Percentiles rank a stretch among this genome's conserved stretches.
These are phyloP conservation scores for Loris lydekkerianus DNA, from an alignment of 2,797 vertebrate species.

Conservation along the genomic window DNA sequence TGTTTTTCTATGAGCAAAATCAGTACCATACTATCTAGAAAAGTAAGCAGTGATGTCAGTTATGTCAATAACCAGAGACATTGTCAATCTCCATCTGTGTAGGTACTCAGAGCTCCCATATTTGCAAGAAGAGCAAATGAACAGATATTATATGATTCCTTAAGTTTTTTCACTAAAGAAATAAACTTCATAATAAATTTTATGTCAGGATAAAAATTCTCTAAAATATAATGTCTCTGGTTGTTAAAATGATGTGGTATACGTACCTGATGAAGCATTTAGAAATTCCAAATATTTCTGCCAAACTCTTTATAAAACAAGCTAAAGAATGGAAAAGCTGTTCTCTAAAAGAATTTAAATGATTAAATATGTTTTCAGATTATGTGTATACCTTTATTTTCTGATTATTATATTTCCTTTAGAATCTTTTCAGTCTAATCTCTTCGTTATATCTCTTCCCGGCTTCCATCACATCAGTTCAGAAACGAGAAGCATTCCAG, in stretches of 20 bases:
- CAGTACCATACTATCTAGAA: background rate
- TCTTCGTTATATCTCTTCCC: slow-evolving; percentile 23
- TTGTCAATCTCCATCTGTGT: background rate
- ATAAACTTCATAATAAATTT: slow-evolving; percentile 50
- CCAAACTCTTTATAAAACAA: slow-evolving; percentile 6
- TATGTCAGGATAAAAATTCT: background rate
- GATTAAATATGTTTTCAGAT: slow-evolving; percentile 23
- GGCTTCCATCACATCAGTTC: background rate
- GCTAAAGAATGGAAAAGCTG: slow-evolving; percentile 5
- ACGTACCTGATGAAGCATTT: slow-evolving; percentile 34
- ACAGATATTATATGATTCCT: background rate
- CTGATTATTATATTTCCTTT: background rate
- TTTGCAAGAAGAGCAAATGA: background rate
- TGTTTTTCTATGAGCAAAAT: background rate
- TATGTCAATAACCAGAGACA: no score
- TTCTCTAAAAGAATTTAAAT: background rate
- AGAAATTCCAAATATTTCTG: slow-evolving; percentile 45
- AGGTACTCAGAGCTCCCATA: background rate
- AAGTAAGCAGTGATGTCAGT: background rate
- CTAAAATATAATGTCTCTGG: slow-evolving; percentile 38
- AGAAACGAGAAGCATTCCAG: background rate
- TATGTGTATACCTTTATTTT: background rate
- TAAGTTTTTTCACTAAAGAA: slow-evolving; percentile 24
- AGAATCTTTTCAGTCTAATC: slow-evolving; percentile 28
- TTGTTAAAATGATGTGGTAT: slow-evolving; percentile 5